Conservation (phyloP, 37 sponge, comb jelly and placozoan species). For the Corticium candelabrum region DNA sequence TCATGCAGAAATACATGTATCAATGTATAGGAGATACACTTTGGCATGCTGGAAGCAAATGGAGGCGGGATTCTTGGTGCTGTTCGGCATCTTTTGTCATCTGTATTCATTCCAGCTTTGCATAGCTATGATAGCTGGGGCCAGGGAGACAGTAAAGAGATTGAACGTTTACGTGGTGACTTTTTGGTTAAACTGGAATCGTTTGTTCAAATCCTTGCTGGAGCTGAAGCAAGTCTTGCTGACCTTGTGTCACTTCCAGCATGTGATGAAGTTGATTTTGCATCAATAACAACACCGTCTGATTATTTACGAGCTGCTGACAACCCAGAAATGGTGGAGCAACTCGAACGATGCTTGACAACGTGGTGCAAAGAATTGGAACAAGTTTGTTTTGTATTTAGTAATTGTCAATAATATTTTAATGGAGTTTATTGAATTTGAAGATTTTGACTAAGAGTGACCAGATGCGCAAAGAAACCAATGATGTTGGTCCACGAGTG, state of each 20-base stretch:
- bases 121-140: neutral
- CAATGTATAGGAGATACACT: slow-evolving; percentile 38
- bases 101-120: slow-evolving; percentile 69
- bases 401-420: neutral
- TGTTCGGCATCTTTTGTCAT: slow-evolving; percentile 40
- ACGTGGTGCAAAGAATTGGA: slow-evolving; percentile 85
- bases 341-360: slow-evolving; percentile 54
- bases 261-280: slow-evolving; percentile 40
- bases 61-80: slow-evolving; percentile 43
- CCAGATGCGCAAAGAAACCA: slow-evolving; percentile 92
- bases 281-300: slow-evolving; percentile 25
- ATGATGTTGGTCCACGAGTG: slow-evolving; percentile 77
- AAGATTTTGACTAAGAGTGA: slow-evolving; percentile 79
- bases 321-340: slow-evolving; percentile 41
- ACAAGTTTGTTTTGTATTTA: slow-evolving; percentile 35
- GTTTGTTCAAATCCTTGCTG: slow-evolving; percentile 48
- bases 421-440: neutral
- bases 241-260: slow-evolving; percentile 49
- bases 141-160: slow-evolving; percentile 43
- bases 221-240: slow-evolving; percentile 56
- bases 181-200: slow-evolving; percentile 35
- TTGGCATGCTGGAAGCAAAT: slow-evolving; percentile 55
- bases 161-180: slow-evolving; percentile 18
- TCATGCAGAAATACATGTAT: slow-evolving; percentile 1
- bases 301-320: slow-evolving; percentile 43